These are phyloP conservation scores for Heliconius hewitsoni DNA, from an alignment of 1,140 invertebrate genomes.

Conservation along the genomic window DNA sequence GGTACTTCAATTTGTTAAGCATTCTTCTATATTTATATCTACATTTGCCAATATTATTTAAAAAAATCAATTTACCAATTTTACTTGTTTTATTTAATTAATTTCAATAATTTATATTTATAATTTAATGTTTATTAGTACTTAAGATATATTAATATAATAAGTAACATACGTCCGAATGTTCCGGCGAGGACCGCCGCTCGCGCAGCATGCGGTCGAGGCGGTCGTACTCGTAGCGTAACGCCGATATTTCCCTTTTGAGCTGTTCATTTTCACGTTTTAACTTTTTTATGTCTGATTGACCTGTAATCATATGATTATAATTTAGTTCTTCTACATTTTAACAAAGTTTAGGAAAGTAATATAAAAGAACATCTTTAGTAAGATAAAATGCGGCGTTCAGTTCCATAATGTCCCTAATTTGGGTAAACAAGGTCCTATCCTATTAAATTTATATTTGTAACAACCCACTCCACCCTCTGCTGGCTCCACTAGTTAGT, in stretches of 20 bases:
- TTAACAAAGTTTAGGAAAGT: no score
- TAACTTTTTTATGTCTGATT: conserved; percentile 93
- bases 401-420: no score
- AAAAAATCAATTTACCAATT: background rate
- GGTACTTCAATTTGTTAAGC: no score
- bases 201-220: conserved; percentile 89
- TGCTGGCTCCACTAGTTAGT: no score
- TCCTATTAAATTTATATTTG: no score
- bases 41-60: no score
- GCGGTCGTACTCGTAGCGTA: conserved; percentile 93
- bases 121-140: background rate
- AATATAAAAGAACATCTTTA: no score
- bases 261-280: conserved; percentile 93
- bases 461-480: no score
- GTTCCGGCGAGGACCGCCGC: conserved; percentile 77
- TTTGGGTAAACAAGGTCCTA: no score
- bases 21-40: no score
- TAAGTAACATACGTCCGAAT: conserved; percentile 76
- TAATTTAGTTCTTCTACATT: background rate
- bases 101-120: background rate
- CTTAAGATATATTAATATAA: conserved; percentile 33
- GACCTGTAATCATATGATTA: conserved; percentile 82
- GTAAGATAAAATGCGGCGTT: no score
- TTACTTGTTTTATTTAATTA: conserved; percentile 1
- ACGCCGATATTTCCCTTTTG: conserved; percentile 91